Conservation (phyloP, 2,113 vertebrate species). For the Anseranas semipalmata region DNA sequence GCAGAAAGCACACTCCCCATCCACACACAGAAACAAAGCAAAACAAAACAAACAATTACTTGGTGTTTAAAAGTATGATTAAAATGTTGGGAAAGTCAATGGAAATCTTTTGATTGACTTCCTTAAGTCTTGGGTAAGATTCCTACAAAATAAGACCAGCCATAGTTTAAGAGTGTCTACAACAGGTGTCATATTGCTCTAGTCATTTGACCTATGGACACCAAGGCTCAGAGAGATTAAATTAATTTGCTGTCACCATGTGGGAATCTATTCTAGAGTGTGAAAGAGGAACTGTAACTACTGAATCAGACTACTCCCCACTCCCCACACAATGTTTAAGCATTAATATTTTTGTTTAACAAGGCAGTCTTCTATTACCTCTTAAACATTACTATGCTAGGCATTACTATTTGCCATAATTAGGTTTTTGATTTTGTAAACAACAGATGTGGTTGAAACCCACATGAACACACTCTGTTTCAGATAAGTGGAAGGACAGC, state of each 20-base stretch:
- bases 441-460: background rate
- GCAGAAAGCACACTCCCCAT: rapidly evolving
- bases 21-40: background rate
- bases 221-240: background rate
- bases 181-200: background rate
- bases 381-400: background rate
- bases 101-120: background rate
- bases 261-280: background rate
- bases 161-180: background rate
- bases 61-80: background rate
- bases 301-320: background rate
- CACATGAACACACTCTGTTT: background rate
- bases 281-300: background rate
- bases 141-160: background rate
- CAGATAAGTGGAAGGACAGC: background rate
- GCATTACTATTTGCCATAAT: background rate
- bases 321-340: background rate
- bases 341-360: background rate
- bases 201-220: background rate
- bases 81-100: background rate
- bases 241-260: background rate
- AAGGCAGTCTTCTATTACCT: background rate
- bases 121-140: background rate
- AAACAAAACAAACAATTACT: background rate
- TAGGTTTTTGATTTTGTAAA: background rate